phyloP scores from a whole-genome alignment of 2,888 invertebrate species.

The Erebia palarica region DNA sequence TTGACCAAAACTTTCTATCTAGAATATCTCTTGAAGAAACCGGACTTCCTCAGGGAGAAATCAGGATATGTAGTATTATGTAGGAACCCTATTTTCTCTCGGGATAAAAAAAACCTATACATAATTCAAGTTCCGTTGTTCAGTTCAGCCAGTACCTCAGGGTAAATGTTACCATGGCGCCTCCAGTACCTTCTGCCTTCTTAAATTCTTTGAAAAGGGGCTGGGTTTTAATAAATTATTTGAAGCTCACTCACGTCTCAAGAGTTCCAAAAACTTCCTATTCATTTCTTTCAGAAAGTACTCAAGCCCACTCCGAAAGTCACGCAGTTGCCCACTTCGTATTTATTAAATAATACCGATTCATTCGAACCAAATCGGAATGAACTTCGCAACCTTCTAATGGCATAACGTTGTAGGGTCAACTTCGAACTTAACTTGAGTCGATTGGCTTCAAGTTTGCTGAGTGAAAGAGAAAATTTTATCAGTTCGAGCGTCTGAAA shows the following conservation, averaged over 20 bases:
- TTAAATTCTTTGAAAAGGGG: not conserved
- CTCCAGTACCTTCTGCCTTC: not conserved
- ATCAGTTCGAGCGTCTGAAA: not conserved
- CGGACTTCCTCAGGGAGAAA: too few relatives aligned
- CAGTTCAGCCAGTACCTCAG: too few relatives aligned
- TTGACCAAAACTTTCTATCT: too few relatives aligned
- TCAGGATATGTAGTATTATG: too few relatives aligned
- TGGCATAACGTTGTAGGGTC: slow-evolving; percentile 16
- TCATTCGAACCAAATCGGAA: not conserved
- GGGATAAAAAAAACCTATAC: too few relatives aligned
- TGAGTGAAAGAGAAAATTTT: slow-evolving; percentile 6
- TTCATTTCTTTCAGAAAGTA: slow-evolving; percentile 1
- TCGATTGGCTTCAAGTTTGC: not conserved
- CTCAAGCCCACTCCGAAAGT: slow-evolving; percentile 2
- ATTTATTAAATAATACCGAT: slow-evolving; percentile 11
- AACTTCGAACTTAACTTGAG: slow-evolving; percentile 1
- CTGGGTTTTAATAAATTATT: not conserved
- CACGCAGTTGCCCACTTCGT: slow-evolving; percentile 11
- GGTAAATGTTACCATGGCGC: too few relatives aligned
- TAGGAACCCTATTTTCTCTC: too few relatives aligned
- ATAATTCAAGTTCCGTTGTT: too few relatives aligned
- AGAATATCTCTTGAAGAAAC: too few relatives aligned
- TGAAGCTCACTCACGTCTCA: not conserved
- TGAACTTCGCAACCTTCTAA: slow-evolving; percentile 14
- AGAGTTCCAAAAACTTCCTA: not conserved